Evolutionary conservation across 2,888 invertebrate species (phyloP), one percentile per base, ranked within the genome.

Genomic region (Dryococelus australis): DNA sequence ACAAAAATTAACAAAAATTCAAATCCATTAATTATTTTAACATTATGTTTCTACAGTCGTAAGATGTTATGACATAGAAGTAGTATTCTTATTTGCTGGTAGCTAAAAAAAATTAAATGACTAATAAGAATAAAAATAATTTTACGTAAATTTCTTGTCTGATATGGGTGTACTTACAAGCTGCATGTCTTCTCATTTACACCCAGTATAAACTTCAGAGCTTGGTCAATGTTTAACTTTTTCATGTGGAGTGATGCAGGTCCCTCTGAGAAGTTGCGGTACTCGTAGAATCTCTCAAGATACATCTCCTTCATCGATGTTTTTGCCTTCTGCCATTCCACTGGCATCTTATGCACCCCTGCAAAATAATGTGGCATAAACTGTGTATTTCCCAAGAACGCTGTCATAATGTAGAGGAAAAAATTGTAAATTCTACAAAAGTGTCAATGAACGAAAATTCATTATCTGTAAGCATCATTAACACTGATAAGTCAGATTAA

Each of bases 321-420:
- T 20, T 95, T 94, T 1, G 97, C 96, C 88, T 94, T 95, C 91
- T 97, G 95, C 97, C 97, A 97, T 90, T 96, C 94, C 3, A 97
- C 97, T 0, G 98, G 97, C 90, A 97, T 92, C 89, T 97, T 97
- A 92, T 98, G 97, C 84, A 97, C 94, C 97, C 97, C 97, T 97
- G 90, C 27, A 87, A 87, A 85, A 87, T 47, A 47, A 16, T 47
- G 12, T 16, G 83, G 27, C 85, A 28, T 86, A 88, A 89, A 85
- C 20, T 28, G 83, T 2, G 47, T 47, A 47, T 47, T 47, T 47
- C 47, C 47, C 35, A 35, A 35, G 35, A 1, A 35, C 35, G 1
- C 35, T 35, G 35, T 4, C 35, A 35, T 35, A 35, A 35, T 35
- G 35, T 35, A 35, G 35, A 4, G 35, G 35, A 35, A 35, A 35